Evolutionary conservation across 2,797 vertebrate species (phyloP).

Genomic region (Tragopan temminckii): DNA sequence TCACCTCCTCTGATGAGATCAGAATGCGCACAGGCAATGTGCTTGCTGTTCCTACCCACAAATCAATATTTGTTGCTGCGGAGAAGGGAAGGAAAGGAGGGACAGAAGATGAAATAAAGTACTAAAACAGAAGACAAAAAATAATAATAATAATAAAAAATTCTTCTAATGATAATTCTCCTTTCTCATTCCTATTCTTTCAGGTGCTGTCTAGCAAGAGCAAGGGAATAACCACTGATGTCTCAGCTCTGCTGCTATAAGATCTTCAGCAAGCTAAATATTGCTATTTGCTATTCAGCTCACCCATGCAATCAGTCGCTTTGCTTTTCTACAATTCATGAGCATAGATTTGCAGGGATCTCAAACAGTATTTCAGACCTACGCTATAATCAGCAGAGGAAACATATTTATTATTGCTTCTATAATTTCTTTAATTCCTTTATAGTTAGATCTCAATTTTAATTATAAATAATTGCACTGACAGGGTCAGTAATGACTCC

Average conservation of each 20-base stretch:
- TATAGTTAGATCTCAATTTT: neutral
- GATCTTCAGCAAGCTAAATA: neutral
- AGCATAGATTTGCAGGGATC: neutral
- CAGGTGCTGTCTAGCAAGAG: neutral
- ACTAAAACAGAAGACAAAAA: neutral
- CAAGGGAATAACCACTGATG: neutral
- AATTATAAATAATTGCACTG: neutral
- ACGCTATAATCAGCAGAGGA: conserved; percentile 8
- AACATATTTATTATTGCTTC: neutral
- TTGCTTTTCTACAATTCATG: neutral
- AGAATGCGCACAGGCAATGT: neutral
- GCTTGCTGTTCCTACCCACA: neutral
- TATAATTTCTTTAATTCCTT: neutral
- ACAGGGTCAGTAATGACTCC: neutral
- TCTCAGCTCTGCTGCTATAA: neutral
- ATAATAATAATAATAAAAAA: neutral
- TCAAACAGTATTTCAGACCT: conserved; percentile 2
- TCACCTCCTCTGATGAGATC: conserved; percentile 22
- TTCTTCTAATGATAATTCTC: neutral
- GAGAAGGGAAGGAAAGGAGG: neutral
- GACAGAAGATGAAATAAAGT: neutral
- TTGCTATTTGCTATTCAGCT: conserved; percentile 6
- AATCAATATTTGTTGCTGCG: conserved; percentile 26
- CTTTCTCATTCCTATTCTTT: neutral
- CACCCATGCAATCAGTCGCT: neutral